phyloP scores from a whole-genome alignment of 2,888 invertebrate genomes.

The Laothoe populi region DNA sequence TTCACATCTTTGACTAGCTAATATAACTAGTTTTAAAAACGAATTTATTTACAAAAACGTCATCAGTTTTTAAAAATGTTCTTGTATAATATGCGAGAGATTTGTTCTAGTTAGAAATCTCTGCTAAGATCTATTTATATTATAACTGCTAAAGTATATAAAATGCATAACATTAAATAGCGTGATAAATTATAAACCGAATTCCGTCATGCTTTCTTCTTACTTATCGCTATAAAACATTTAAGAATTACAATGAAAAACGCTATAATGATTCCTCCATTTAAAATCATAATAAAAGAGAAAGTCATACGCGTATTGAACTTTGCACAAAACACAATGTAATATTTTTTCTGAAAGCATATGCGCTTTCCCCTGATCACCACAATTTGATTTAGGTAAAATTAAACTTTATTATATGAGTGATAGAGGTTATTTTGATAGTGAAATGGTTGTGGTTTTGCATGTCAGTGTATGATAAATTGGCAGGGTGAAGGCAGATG shows the following conservation, averaged over 20 bases:
- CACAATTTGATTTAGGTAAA: background rate
- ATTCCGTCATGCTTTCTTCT: background rate
- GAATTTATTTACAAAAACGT: too few species aligned
- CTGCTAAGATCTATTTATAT: too few species aligned
- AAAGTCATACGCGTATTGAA: constrained; percentile 1
- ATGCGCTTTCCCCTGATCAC: constrained; percentile 7
- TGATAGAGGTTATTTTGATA: background rate
- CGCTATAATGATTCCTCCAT: background rate
- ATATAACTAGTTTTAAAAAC: too few species aligned
- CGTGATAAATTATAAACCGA: too few species aligned
- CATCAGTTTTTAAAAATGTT: too few species aligned
- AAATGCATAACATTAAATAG: too few species aligned
- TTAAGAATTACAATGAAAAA: background rate
- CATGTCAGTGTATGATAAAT: constrained; percentile 18
- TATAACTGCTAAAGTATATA: too few species aligned
- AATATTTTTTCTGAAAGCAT: constrained; percentile 9
- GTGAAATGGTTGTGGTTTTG: background rate
- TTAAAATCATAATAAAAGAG: constrained; percentile 5
- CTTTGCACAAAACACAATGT: constrained; percentile 1
- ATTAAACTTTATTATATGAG: background rate
- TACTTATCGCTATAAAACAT: background rate
- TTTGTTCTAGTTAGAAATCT: too few species aligned
- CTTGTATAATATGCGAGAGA: too few species aligned
- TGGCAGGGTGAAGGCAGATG: constrained; percentile 24
- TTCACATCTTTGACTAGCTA: too few species aligned